Base-by-base conservation (phyloP, 1,140 invertebrate species). In the Drosophila orena region DNA sequence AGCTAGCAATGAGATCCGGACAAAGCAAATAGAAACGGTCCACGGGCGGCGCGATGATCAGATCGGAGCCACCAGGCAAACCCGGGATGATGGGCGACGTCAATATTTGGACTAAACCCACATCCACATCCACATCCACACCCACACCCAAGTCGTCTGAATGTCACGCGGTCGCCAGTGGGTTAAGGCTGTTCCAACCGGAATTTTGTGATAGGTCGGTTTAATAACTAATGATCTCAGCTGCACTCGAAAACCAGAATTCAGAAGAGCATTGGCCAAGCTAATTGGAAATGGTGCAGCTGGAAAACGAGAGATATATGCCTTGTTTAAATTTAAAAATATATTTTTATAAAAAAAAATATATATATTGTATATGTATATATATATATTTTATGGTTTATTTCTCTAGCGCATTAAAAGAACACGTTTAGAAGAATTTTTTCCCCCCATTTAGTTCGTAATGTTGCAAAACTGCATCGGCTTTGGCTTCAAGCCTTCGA, bases 31-130 rank as follows among this genome's bases (percentile, higher is more conserved):
- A 69, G 7, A 43, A 20, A n/a, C 7, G 10, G 22, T 22, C 30
- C 20, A 24, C 27, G 5, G 20, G 4, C 46, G 34, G n/a, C 42
- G 59, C 35, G 34, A 55, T 66, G 40, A 50, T 59, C 65, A 30
- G 37, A 17, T 38, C 49, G 20, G 27, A 15, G 30, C 17, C 8
- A 30, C 15, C n/a, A 50, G 47, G 56, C 14, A 38, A 5, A 43
- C 38, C 54, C 54, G 46, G 27, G 38, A 54, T 60, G 43, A 27
- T 59, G 42, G 17, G 27, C n/a, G 12, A 22, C 35, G 59, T 60
- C 50, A 78, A 78, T 79, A 66, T 79, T 79, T 79, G 30, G 30
- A 24, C 52, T 15, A 30, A 53, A 17, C 34, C 30, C 30, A 30
- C 24, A 24, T 2, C 22, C 57, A 62, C 62, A 43, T 57, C 76